phyloP scores from a whole-genome alignment of 2,113 vertebrate species.

The Corapipo altera region DNA sequence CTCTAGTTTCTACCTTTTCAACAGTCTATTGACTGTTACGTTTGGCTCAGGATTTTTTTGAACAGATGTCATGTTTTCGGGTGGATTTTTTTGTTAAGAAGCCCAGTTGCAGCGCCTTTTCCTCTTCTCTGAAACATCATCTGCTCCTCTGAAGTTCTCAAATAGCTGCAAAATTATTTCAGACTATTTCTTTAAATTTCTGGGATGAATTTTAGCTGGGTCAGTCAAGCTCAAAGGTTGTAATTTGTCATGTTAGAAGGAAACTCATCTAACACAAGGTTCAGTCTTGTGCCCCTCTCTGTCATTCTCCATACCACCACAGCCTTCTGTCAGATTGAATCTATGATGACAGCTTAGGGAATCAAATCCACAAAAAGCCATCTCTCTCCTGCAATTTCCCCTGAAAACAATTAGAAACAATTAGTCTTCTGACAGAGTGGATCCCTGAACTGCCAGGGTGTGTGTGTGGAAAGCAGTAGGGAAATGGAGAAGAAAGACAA shows the following conservation, averaged over 20 bases:
- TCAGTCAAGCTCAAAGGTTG: neutral
- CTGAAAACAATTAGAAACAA: neutral
- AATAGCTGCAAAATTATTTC: neutral
- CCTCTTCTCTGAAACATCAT: neutral
- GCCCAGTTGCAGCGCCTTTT: neutral
- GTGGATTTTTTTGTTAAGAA: neutral
- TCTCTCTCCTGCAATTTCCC: neutral
- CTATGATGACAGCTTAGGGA: neutral
- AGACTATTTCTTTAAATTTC: neutral
- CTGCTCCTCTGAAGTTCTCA: neutral
- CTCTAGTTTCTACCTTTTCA: neutral
- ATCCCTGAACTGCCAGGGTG: neutral
- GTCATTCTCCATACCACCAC: neutral
- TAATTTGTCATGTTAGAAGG: neutral
- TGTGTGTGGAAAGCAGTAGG: neutral
- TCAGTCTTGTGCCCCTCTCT: neutral
- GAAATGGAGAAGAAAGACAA: neutral
- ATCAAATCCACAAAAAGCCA: neutral
- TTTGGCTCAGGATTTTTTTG: neutral
- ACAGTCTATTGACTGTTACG: rapidly evolving
- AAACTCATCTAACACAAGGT: neutral
- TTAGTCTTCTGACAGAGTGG: neutral
- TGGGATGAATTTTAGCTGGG: neutral
- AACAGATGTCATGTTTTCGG: neutral
- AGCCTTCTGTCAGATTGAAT: neutral